phyloP scores from a whole-genome alignment of 1,140 invertebrate genomes.

The Drosophila takahashii region DNA sequence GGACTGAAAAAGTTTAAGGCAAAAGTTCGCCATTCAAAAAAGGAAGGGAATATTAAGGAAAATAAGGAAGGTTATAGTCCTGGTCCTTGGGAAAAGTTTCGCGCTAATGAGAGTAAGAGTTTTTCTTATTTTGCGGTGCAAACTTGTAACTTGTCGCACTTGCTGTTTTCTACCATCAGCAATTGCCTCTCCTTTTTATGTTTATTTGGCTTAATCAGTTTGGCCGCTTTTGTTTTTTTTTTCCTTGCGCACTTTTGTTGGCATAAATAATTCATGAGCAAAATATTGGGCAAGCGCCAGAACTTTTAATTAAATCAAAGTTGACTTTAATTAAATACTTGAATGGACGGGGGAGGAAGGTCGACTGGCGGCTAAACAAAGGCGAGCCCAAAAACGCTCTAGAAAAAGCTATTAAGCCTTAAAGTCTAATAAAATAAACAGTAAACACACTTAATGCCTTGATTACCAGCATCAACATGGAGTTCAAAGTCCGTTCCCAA shows the following conservation, averaged over 20 bases:
- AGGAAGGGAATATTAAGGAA: slow-evolving; percentile 33
- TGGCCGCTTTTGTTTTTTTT: slow-evolving; percentile 20
- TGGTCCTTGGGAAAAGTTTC: slow-evolving; percentile 50
- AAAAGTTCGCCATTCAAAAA: slow-evolving; percentile 68
- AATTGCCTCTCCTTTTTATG: slow-evolving; percentile 26
- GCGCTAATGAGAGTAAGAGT: slow-evolving; percentile 79
- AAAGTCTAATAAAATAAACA: slow-evolving; percentile 83
- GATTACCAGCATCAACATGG: slow-evolving; percentile 73
- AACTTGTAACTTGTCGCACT: slow-evolving; percentile 63
- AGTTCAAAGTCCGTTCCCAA: slow-evolving; percentile 45
- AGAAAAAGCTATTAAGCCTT: slow-evolving; percentile 76
- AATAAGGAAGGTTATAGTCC: slow-evolving; percentile 53
- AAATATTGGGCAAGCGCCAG: slow-evolving; percentile 34
- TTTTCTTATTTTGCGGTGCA: slow-evolving; percentile 53
- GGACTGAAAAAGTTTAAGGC: slow-evolving; percentile 64
- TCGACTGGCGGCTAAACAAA: slow-evolving; percentile 40
- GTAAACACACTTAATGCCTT: slow-evolving; percentile 83
- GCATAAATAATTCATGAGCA: slow-evolving; percentile 73
- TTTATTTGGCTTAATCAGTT: slow-evolving; percentile 50
- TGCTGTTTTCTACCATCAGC: slow-evolving; percentile 33
- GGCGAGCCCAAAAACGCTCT: slow-evolving; percentile 21
- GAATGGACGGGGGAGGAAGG: slow-evolving; percentile 7
- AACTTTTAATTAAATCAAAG: slow-evolving; percentile 82
- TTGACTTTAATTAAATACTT: slow-evolving; percentile 77
- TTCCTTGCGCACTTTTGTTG: slow-evolving; percentile 33